Conservation (phyloP, 2,888 invertebrate species). For the Perithous albicinctus region DNA sequence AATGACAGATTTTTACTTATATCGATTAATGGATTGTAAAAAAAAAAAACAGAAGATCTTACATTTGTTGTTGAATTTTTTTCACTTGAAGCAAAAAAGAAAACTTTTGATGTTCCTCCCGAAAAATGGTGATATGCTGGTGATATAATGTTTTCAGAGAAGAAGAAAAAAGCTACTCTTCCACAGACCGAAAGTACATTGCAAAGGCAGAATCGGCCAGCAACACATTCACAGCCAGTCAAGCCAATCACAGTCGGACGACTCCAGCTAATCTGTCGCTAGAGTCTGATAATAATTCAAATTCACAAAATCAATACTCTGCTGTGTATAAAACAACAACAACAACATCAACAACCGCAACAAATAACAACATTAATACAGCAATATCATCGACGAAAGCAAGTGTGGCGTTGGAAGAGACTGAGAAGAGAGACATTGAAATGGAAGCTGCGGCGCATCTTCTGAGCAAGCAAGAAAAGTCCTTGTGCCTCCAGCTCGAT, state of each 20-base stretch:
- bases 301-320: conserved; percentile 79
- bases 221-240: conserved; percentile 79
- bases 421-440: conserved; percentile 80
- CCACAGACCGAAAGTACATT: conserved; percentile 95
- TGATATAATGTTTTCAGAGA: conserved; percentile 86
- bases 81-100: background rate
- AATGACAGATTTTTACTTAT: no score
- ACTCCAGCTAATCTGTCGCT: conserved; percentile 82
- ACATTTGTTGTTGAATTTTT: no score
- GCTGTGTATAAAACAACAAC: conserved; percentile 75
- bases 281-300: conserved; percentile 82
- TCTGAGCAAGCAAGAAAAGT: conserved; percentile 83
- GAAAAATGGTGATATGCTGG: conserved; percentile 59
- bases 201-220: conserved; percentile 87
- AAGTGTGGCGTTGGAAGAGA: conserved; percentile 70
- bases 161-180: conserved; percentile 92
- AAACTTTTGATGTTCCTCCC: conserved; percentile 2
- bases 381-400: conserved; percentile 72
- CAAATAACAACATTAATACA: conserved; percentile 68
- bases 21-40: no score
- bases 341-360: conserved; percentile 84
- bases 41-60: no score
- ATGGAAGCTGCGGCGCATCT: conserved; percentile 82
- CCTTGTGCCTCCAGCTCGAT: conserved; percentile 87
- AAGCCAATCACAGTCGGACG: conserved; percentile 83